Conservation (phyloP, 2,113 vertebrate species). For the Pachyramphus minor region DNA sequence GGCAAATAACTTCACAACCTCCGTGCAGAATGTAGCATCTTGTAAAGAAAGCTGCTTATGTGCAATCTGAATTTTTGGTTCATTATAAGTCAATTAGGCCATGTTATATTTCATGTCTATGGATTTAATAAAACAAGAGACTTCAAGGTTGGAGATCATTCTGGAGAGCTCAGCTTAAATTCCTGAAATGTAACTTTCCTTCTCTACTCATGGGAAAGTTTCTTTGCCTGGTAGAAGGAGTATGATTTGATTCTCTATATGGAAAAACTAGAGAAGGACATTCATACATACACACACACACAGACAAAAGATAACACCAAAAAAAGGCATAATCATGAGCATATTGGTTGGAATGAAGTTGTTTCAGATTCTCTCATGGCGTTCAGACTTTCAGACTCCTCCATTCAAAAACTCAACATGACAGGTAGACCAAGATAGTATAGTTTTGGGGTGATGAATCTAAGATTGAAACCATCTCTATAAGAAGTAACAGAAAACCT, state of each 20-base stretch:
- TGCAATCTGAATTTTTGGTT: background rate
- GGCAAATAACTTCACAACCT: background rate
- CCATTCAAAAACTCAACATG: background rate
- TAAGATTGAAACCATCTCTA: background rate
- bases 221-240: background rate
- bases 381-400: constrained; percentile 19
- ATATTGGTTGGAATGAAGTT: background rate
- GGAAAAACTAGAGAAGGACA: background rate
- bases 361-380: background rate
- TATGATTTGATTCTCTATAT: background rate
- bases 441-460: background rate
- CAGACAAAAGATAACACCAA: background rate
- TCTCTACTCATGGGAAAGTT: background rate
- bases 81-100: background rate
- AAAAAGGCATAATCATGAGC: background rate
- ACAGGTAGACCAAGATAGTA: constrained; percentile 16
- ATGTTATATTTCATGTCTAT: background rate
- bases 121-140: background rate
- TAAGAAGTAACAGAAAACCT: background rate
- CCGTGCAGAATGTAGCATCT: background rate
- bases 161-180: background rate
- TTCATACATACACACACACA: background rate
- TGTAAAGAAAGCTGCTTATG: background rate
- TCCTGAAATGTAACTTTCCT: background rate
- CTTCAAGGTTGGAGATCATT: background rate